These are phyloP conservation scores for Coelinius sp. DNA, from an alignment of 2,888 invertebrate genomes.

Conservation along the genomic window DNA sequence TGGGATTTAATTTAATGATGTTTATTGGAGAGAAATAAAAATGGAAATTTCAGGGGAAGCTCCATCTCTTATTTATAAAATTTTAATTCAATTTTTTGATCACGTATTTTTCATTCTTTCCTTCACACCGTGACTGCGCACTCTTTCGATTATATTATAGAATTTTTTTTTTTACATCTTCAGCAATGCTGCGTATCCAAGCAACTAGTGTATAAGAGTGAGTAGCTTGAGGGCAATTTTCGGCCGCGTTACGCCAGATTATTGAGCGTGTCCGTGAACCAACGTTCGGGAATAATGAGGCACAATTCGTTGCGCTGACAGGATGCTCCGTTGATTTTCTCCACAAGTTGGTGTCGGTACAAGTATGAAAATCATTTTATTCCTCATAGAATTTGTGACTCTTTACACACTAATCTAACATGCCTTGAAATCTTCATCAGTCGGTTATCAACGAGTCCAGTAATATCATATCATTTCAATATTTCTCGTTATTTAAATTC, in stretches of 20 bases:
- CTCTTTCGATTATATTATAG: constrained; percentile 21
- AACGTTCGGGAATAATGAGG: constrained; percentile 21
- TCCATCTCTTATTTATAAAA: neutral
- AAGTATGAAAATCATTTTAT: neutral
- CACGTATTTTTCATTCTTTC: neutral
- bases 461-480: constrained; percentile 28
- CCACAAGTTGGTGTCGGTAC: neutral
- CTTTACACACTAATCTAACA: constrained; percentile 3
- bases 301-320: constrained; percentile 21
- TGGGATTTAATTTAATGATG: neutral
- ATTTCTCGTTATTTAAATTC: neutral
- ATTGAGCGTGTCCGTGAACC: constrained; percentile 40
- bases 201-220: constrained; percentile 22
- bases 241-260: constrained; percentile 43
- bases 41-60: neutral
- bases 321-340: constrained; percentile 28
- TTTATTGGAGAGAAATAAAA: neutral
- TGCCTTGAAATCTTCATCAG: neutral
- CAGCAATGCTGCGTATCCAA: neutral
- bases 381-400: neutral
- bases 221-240: constrained; percentile 42
- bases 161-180: constrained; percentile 29
- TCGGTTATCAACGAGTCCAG: neutral
- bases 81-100: neutral
- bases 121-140: neutral